phyloP scores from a whole-genome alignment of 2,888 invertebrate species.

The Bombylius major region DNA sequence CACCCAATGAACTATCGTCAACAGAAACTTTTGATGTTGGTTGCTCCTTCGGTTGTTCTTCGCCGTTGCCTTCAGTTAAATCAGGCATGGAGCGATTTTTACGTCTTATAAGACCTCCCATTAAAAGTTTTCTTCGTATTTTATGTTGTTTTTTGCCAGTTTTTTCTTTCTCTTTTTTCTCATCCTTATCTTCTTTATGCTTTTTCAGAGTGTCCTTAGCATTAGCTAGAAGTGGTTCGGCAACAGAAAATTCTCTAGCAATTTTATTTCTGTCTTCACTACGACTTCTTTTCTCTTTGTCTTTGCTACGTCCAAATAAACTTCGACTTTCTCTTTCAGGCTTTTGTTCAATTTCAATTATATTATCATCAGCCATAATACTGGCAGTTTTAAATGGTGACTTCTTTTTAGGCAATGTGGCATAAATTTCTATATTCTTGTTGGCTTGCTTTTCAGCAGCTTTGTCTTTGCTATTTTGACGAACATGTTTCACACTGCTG shows the following conservation, averaged over 20 bases:
- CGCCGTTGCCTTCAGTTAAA: slow-evolving; percentile 62
- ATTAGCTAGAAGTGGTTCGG: slow-evolving; percentile 42
- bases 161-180: slow-evolving; percentile 57
- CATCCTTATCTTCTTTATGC: slow-evolving; percentile 47
- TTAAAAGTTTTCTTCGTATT: slow-evolving; percentile 70
- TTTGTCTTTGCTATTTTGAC: slow-evolving; percentile 58
- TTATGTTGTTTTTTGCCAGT: slow-evolving; percentile 81
- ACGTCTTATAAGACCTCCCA: slow-evolving; percentile 78
- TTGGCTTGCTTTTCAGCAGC: slow-evolving; percentile 39
- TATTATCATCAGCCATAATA: slow-evolving; percentile 44
- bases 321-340: slow-evolving; percentile 58
- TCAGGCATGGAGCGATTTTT: slow-evolving; percentile 90
- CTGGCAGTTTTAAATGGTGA: slow-evolving; percentile 46
- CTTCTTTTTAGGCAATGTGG: slow-evolving; percentile 80
- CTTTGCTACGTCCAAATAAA: slow-evolving; percentile 53
- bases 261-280: slow-evolving; percentile 77
- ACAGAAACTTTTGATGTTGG: slow-evolving; percentile 43
- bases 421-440: slow-evolving; percentile 79
- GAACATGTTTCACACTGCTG: slow-evolving; percentile 58
- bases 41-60: slow-evolving; percentile 23
- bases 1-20: slow-evolving; percentile 67
- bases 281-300: slow-evolving; percentile 65
- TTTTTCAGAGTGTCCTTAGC: slow-evolving; percentile 42
- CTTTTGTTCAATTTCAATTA: slow-evolving; percentile 62
- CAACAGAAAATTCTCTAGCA: slow-evolving; percentile 56